phyloP scores from a whole-genome alignment of 1,140 invertebrate species.

The Hirudo medicinalis region DNA sequence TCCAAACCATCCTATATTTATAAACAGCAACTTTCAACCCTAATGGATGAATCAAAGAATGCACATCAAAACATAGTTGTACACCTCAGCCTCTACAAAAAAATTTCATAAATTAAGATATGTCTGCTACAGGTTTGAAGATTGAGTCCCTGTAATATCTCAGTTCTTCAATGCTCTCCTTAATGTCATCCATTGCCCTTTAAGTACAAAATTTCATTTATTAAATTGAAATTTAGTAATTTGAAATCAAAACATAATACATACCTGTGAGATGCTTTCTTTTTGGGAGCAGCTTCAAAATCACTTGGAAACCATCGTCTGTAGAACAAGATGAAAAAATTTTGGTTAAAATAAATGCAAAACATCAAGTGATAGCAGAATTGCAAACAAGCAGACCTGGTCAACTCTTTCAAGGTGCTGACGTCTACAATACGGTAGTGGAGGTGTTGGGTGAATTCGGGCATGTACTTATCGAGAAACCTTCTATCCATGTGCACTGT shows the following conservation, averaged over 20 bases:
- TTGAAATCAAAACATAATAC: background rate
- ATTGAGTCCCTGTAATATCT: slow-evolving; percentile 50
- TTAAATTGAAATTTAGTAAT: background rate
- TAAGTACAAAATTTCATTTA: slow-evolving; percentile 22
- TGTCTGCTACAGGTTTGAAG: slow-evolving; percentile 26
- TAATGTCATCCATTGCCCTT: slow-evolving; percentile 65
- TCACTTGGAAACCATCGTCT: slow-evolving; percentile 58
- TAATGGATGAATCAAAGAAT: too few relatives aligned
- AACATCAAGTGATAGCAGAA: background rate
- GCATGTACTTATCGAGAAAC: slow-evolving; percentile 40
- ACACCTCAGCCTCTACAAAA: too few relatives aligned
- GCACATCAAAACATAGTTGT: too few relatives aligned
- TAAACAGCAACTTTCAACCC: too few relatives aligned
- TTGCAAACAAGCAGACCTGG: slow-evolving; percentile 39
- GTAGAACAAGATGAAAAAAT: slow-evolving; percentile 21
- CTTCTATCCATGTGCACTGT: slow-evolving; percentile 64
- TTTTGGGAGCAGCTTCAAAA: slow-evolving; percentile 49
- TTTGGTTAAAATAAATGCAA: background rate
- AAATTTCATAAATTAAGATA: too few relatives aligned
- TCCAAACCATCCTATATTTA: too few relatives aligned
- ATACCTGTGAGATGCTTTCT: slow-evolving; percentile 51
- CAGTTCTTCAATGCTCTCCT: slow-evolving; percentile 70
- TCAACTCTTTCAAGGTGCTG: slow-evolving; percentile 71
- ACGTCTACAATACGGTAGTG: slow-evolving; percentile 91
- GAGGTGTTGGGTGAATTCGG: slow-evolving; percentile 52